Evolutionary conservation across 2,888 invertebrate genomes (phyloP).

Genomic region (Diachrysia chrysitis): DNA sequence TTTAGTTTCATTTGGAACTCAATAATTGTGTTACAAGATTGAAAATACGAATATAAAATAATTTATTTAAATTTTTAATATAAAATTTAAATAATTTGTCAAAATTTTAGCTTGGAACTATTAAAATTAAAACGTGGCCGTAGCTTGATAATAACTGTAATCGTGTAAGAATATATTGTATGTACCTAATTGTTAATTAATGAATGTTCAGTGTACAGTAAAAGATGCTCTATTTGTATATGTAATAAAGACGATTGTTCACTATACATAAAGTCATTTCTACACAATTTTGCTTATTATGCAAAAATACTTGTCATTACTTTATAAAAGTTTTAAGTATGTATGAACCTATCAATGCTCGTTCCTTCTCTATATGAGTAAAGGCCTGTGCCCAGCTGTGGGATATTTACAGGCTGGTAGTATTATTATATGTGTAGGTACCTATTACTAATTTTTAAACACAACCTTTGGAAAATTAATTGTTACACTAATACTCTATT

Average conservation of each 20-base stretch:
- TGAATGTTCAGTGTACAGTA: neutral
- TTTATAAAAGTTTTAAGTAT: neutral
- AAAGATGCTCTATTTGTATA: slow-evolving; percentile 2
- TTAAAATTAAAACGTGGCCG: neutral
- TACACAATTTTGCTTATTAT: neutral
- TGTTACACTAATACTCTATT: too few species aligned
- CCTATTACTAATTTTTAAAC: too few species aligned
- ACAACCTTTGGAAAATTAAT: too few species aligned
- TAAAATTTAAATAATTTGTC: too few species aligned
- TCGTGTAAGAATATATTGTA: neutral
- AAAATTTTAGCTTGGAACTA: neutral
- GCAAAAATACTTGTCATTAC: neutral
- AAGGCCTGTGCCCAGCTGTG: too few species aligned
- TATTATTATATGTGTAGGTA: too few species aligned
- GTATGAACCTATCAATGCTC: too few species aligned
- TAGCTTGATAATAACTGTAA: neutral
- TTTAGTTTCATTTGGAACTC: neutral
- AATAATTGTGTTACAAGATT: neutral
- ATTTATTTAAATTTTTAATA: too few species aligned
- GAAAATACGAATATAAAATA: too few species aligned
- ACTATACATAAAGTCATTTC: neutral
- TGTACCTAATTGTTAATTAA: neutral
- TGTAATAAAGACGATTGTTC: neutral
- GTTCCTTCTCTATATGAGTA: too few species aligned
- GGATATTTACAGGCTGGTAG: too few species aligned